Evolutionary conservation across 92 coral and sea anemone genomes (phyloP), one percentile per base, ranked within the genome.

Genomic region (Porites rus): DNA sequence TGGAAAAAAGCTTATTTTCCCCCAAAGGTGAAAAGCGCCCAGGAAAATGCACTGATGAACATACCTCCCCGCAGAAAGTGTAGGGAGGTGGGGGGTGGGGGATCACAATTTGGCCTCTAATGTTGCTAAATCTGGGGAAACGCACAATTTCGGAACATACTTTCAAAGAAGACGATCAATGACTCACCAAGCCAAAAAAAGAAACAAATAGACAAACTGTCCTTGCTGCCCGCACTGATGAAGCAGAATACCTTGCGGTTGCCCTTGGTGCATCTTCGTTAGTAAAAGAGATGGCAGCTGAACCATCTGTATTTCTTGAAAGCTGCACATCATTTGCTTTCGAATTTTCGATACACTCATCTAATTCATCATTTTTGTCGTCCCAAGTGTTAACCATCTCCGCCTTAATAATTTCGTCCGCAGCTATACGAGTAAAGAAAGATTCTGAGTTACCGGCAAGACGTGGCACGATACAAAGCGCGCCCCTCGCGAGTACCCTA

Each of bases 111-210:
- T 38, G 46, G 46, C 46, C 46, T 38, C 46, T 38, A 38, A 3
- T 38, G 46, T 38, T 3, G 46, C 46, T 38, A 38, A 38, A 38
- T 38, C 2, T 38, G 46, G 46, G 46, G 46, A 38, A 3, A 38
- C 46, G 46, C 46, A 38, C 46, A 38, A 38, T 38, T 38, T 38
- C 6, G 46, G 46, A 38, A 38, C 46, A 75, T 61, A 79, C 54
- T 78, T 56, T 10, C 16, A 56, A 14, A 10, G 16, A 2, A 56
- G 13, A 10, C 16, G 61, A 5, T 38, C 46, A 38, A 38, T 38
- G 52, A 69, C 98, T 89, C 92, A 96, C 99, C 99, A 96, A 77
- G 31, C 95, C 99, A 59, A 95, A 84, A 84, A 96, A 96, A 43
- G 97, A 81, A 21, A 90, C 54, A 25, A 90, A 90, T 14, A 96